Conservation (phyloP, 1,140 invertebrate genomes). For the Anthonomus grandis region DNA sequence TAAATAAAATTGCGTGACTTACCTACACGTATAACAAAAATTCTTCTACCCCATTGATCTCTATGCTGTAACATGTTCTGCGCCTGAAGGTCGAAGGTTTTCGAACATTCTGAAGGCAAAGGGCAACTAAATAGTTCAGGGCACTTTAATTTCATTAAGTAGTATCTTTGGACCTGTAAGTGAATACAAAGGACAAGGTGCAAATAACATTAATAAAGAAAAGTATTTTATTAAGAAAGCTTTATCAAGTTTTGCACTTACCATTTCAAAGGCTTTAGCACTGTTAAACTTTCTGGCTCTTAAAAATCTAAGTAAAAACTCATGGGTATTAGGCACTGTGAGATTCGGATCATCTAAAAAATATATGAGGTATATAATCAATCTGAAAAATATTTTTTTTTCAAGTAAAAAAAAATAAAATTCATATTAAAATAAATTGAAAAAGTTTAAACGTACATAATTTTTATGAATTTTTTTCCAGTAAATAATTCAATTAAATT, state of each 20-base stretch:
- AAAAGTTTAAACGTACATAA: too few species aligned
- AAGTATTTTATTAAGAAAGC: too few species aligned
- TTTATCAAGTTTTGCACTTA: conserved; percentile 32
- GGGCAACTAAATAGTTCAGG: conserved; percentile 48
- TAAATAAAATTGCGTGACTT: conserved; percentile 19
- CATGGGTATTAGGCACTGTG: conserved; percentile 49
- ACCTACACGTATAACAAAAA: conserved; percentile 50
- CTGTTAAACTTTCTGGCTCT: conserved; percentile 56
- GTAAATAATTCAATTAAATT: too few species aligned
- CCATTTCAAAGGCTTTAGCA: conserved; percentile 54
- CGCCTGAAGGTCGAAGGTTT: conserved; percentile 47
- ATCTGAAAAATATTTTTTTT: too few species aligned
- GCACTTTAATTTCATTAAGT: conserved; percentile 48
- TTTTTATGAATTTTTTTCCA: too few species aligned
- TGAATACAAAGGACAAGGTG: not conserved
- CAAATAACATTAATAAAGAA: not conserved
- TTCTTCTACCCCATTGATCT: conserved; percentile 45
- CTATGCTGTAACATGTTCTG: conserved; percentile 47
- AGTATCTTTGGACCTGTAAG: conserved; percentile 48
- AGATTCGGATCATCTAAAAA: conserved; percentile 50
- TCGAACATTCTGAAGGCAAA: conserved; percentile 42
- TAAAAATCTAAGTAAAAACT: conserved; percentile 57
- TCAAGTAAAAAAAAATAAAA: too few species aligned
- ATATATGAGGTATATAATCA: too few species aligned
- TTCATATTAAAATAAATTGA: too few species aligned